Evolutionary conservation across 2,888 invertebrate genomes (phyloP), one percentile per base, ranked within the genome.

Genomic region (Eupithecia abbreviata): DNA sequence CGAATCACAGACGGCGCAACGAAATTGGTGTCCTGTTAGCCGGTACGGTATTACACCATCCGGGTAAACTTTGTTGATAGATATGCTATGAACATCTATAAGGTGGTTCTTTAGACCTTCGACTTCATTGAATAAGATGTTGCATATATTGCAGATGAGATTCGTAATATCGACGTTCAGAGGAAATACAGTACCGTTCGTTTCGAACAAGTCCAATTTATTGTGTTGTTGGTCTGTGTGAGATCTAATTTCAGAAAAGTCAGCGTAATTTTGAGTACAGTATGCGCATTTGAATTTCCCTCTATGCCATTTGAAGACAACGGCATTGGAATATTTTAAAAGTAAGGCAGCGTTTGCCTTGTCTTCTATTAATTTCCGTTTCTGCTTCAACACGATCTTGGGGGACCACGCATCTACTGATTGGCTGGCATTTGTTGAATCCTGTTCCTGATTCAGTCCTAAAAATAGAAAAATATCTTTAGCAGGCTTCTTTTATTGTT

Each of bases 221-320:
- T 79, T 77, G 88, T 90, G 18, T 87, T 76, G 30, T 71, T 92
- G 92, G 1, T 70, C 74, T 0, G 90, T 85, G 80, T 92, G 92
- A 0, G 71, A 72, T 1, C 93, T 85, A 3, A 92, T 78, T 72
- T 89, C 89, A 2, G 51, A 79, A 15, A 90, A 82, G 65, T 87
- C 87, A 0, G 84, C 73, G 72, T 82, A 90, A 68, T 83, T 82
- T 49, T 80, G 82, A 0, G 89, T 86, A 70, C 93, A 93, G 76
- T 89, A 90, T 0, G 90, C 90, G 72, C 93, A 93, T 87, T 90
- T 87, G 55, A 92, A 91, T 79, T 88, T 90, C 5, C 92, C 93
- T 12, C 89, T 88, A 55, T 88, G 84, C 85, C 88, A 90, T 78
- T 91, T 87, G 82, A 93, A 93, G 0, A 87, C 86, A 4, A 91